Percentiles rank a stretch among this genome's conserved stretches.
Evolutionary conservation across 2,797 vertebrate genomes (phyloP).

Genomic region (Epinephelus coioides): DNA sequence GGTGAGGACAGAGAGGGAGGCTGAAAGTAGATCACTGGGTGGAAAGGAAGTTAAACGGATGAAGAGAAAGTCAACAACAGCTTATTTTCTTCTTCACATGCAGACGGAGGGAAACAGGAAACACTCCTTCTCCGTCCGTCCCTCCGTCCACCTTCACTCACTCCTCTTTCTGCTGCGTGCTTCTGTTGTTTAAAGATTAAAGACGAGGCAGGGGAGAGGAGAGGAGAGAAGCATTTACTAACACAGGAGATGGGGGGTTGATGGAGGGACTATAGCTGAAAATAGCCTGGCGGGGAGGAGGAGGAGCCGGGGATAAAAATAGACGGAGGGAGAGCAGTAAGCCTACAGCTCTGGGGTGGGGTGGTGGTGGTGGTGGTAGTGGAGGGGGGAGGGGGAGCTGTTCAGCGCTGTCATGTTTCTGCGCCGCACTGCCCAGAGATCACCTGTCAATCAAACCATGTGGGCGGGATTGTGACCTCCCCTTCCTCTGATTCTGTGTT

Average conservation of each 20-base stretch:
- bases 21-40: conserved; percentile 71
- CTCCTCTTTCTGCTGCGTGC: conserved; percentile 1
- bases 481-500: background rate
- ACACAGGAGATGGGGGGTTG: conserved; percentile 60
- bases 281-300: conserved; percentile 69
- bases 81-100: conserved; percentile 31
- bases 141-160: conserved; percentile 5
- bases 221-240: conserved; percentile 48
- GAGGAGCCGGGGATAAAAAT: conserved; percentile 76
- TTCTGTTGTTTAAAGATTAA: conserved; percentile 24
- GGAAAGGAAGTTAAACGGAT: conserved; percentile 60
- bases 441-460: conserved; percentile 51
- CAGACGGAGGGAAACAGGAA: background rate
- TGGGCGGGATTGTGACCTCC: conserved; percentile 21
- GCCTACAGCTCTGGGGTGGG: conserved; percentile 61
- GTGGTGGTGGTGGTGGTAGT: background rate
- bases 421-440: conserved; percentile 44
- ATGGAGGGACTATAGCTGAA: conserved; percentile 63
- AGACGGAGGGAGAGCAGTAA: conserved; percentile 63
- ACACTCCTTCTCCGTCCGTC: background rate
- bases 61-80: conserved; percentile 54
- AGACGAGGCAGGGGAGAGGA: conserved; percentile 8
- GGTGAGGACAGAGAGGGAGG: conserved; percentile 8
- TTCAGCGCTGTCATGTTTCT: conserved; percentile 60
- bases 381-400: background rate